Base-by-base conservation (phyloP, 1,140 invertebrate species). In the Psix sp. region DNA sequence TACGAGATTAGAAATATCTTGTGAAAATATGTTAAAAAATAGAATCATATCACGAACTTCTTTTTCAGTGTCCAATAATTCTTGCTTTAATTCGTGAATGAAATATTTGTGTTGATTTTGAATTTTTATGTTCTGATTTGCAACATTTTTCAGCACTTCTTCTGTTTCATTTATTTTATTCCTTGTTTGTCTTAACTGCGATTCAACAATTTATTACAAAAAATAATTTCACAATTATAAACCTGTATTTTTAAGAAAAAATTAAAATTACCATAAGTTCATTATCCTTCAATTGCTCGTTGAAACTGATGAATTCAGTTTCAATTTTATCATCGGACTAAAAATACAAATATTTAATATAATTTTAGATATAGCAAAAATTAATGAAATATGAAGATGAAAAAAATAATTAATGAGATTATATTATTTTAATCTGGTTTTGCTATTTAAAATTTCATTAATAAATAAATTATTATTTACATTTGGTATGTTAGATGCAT, bases 51-150 rank as follows among this genome's bases (percentile, higher is more conserved):
- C 26, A 7, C 62, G 11, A 49, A 74, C 66, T 62, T 72, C 45
- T 45, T 38, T 26, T 51, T 71, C 60, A 2, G 65, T 74, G 10
- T 20, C 21, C 26, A 46, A 26, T n/a, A 72, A 17, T 26, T 68
- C 54, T 24, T 68, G 24, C 51, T 49, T 72, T 1, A 77, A 40
- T 16, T 68, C 57, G 29, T 18, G 35, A 7, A 70, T 31, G 15
- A 62, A 52, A 42, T 9, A 52, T 45, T 29, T 74, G n/a, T 48
- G 63, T 16, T 49, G 14, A 48, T 7, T 35, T 7, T 35, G 59
- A 31, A 60, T 45, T 18, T 49, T 68, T n/a, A 16, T 33, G 33
- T 52, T 65, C 13, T 35, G 26, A 48, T 62, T 31, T 49, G 62
- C 42, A 33, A 71, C 40, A 31, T 36, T 38, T 38, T 66, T 9